These are phyloP conservation scores for Drosophila suzukii DNA, from an alignment of 1,140 invertebrate genomes.

Conservation along the genomic window DNA sequence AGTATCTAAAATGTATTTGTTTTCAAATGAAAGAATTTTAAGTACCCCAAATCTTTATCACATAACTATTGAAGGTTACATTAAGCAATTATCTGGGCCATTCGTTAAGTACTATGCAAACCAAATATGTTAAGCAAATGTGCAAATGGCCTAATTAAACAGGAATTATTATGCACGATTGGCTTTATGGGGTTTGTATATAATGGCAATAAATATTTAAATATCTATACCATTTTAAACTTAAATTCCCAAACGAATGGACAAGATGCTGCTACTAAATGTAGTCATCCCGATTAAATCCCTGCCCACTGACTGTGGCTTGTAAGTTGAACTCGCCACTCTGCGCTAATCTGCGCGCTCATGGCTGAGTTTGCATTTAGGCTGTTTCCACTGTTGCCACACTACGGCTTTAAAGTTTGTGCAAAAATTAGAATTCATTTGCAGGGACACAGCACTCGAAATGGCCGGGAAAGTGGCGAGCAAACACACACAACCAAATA, in stretches of 20 bases:
- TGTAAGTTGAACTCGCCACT: constrained; percentile 14
- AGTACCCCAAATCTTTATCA: not conserved
- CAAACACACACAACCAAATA: constrained; percentile 11
- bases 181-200: not conserved
- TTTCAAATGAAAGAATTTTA: not conserved
- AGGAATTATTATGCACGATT: not conserved
- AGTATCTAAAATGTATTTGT: constrained; percentile 21
- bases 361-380: constrained; percentile 43
- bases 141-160: not conserved
- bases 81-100: not conserved
- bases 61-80: not conserved
- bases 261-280: not conserved
- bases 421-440: constrained; percentile 80
- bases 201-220: not conserved
- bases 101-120: not conserved
- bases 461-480: constrained; percentile 38
- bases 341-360: constrained; percentile 36
- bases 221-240: not conserved
- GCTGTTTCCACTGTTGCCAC: constrained; percentile 38
- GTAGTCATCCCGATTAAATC: constrained; percentile 3
- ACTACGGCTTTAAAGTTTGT: constrained; percentile 55
- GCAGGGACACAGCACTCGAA: constrained; percentile 60
- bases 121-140: not conserved
- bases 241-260: not conserved
- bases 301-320: constrained; percentile 16